Percentiles rank a stretch among this genome's conserved stretches.
Evolutionary conservation across 2,888 invertebrate genomes (phyloP).

Genomic region (Coelogynopora nodosa): DNA sequence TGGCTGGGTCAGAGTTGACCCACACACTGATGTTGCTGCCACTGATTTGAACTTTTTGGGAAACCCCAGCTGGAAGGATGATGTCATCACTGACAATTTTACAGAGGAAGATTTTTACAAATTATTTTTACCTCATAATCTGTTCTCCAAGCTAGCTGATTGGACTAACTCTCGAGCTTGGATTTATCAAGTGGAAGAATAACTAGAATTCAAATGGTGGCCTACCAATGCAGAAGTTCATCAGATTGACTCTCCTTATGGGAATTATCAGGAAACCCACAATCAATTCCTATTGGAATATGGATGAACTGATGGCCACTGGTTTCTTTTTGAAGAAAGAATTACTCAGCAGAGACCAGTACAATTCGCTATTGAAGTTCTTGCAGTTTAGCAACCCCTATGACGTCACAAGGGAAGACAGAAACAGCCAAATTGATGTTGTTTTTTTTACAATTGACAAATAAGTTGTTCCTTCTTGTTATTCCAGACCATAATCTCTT

Average conservation of each 20-base stretch:
- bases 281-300: conserved; percentile 27
- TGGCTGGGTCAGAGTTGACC: conserved; percentile 22
- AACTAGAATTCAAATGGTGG: not conserved
- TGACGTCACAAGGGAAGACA: not conserved
- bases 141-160: conserved; percentile 23
- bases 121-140: conserved; percentile 5
- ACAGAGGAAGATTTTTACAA: conserved; percentile 23
- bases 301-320: not conserved
- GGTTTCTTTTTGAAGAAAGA: conserved; percentile 3
- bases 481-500: conserved; percentile 20
- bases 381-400: conserved; percentile 17
- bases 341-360: conserved; percentile 17
- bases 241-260: conserved; percentile 8
- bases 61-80: conserved; percentile 29
- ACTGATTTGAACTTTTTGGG: conserved; percentile 13
- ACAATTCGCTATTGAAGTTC: not conserved
- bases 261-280: conserved; percentile 35
- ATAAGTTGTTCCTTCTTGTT: not conserved
- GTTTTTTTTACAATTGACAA: not conserved
- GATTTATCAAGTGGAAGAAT: not conserved
- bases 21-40: not conserved
- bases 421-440: not conserved
- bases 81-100: not conserved
- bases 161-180: conserved; percentile 17
- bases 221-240: conserved; percentile 5